These are phyloP conservation scores for Cavia aperea DNA, from an alignment of 2,113 vertebrate species.

Conservation along the genomic window DNA sequence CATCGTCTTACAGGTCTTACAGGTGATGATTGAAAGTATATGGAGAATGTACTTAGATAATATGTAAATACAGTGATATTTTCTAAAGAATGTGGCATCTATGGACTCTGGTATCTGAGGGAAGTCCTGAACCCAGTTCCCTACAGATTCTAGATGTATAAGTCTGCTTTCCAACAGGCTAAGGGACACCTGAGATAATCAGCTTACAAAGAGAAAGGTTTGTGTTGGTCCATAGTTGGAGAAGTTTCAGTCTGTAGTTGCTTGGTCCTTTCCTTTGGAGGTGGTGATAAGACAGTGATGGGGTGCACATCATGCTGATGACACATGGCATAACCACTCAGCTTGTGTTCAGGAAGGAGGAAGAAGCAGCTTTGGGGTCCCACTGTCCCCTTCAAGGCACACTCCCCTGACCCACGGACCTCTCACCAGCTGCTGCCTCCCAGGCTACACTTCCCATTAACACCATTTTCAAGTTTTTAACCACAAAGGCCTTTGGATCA, in stretches of 20 bases:
- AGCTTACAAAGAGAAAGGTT: neutral
- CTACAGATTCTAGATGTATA: too few species aligned
- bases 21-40: neutral
- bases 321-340: too few species aligned
- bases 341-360: neutral
- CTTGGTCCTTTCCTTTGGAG: neutral
- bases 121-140: neutral
- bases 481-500: neutral
- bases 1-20: neutral
- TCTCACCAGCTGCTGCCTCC: neutral
- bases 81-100: neutral
- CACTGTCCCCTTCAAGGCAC: neutral
- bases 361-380: neutral
- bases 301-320: neutral
- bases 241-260: accelerated
- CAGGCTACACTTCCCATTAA: neutral
- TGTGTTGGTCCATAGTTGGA: too few species aligned
- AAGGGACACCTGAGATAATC: neutral
- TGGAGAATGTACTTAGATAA: neutral
- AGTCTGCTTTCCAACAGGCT: neutral
- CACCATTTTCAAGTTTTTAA: neutral
- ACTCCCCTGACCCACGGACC: neutral
- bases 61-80: neutral
- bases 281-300: neutral
- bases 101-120: neutral